phyloP scores from a whole-genome alignment of 2,888 invertebrate genomes.

The Acronicta alni region DNA sequence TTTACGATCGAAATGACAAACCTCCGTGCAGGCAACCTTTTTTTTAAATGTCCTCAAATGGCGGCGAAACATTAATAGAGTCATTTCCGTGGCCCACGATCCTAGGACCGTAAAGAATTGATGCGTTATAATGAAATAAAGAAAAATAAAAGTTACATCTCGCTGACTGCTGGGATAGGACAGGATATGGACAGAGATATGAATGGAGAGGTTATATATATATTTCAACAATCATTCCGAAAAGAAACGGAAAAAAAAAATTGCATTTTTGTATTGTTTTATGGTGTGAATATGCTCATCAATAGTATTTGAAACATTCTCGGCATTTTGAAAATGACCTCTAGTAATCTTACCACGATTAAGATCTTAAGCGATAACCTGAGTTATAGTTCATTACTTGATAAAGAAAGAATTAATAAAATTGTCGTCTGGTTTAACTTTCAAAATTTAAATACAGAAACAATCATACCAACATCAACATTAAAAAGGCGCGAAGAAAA shows the following conservation, averaged over 20 bases:
- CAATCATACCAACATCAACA: not conserved
- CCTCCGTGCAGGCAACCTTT: slow-evolving; percentile 37
- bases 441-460: not conserved
- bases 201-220: slow-evolving; percentile 38
- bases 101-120: slow-evolving; percentile 69
- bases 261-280: too few relatives aligned
- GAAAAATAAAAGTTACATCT: slow-evolving; percentile 70
- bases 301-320: too few relatives aligned
- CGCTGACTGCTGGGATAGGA: slow-evolving; percentile 64
- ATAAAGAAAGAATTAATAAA: too few relatives aligned
- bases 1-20: slow-evolving; percentile 38
- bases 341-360: too few relatives aligned
- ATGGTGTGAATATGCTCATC: too few relatives aligned
- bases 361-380: too few relatives aligned
- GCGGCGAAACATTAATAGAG: slow-evolving; percentile 79
- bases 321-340: too few relatives aligned
- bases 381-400: too few relatives aligned
- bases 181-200: slow-evolving; percentile 51
- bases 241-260: too few relatives aligned
- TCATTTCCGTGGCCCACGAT: slow-evolving; percentile 66
- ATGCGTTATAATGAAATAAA: slow-evolving; percentile 82
- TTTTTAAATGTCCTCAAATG: slow-evolving; percentile 65
- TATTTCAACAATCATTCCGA: too few relatives aligned
- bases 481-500: slow-evolving; percentile 6
- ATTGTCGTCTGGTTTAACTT: too few relatives aligned